Base-by-base conservation (phyloP, 2,113 vertebrate genomes). In the Calyptomena viridis region DNA sequence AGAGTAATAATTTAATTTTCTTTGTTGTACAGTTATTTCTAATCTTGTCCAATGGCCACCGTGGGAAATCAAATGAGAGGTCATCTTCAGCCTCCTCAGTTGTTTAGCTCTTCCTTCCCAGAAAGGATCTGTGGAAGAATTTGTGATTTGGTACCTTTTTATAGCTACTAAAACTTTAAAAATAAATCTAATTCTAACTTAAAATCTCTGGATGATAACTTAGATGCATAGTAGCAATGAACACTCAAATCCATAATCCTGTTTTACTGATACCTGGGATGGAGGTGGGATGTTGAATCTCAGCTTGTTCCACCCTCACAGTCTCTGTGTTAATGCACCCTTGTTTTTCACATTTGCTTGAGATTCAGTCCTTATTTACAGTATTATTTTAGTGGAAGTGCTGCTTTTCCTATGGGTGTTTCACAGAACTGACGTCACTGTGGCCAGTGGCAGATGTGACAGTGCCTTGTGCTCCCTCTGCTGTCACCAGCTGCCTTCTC, bases 381-480 rank as follows among this genome's bases (percentile, higher is more conserved):
- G 0, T 23, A 4, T 89, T 69, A 16, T 72, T 37, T 27, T 11
- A n/a, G 13, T 50, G 33, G 46, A 44, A 80, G 23, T 24, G 14
- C 27, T 91, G 81, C 40, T 40, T 91, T 74, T 53, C 24, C 49
- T 75, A 1, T 13, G 63, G 31, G 14, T 75, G 23, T 62, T 83
- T 33, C 64, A 37, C 58, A 42, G 83, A 28, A 9, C 47, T 3
- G 67, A 39, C 0, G 2, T 85, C 52, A 1, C 19, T 3, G 5
- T 3, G 31, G 50, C 52, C 80, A 9, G 53, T 55, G 84, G 84
- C 69, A 53, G 69, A 24, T 46, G 6, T 3, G 78, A 17, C 27
- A 87, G 37, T 56, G 37, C 82, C 47, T 1, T 66, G 90, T 96
- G 97, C 94, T 97, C 96, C 96, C 90, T 82, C 95, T 97, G 94